Evolutionary conservation across 2,888 invertebrate genomes (phyloP), one percentile per base, ranked within the genome.

Genomic region (Diarsia mendica): DNA sequence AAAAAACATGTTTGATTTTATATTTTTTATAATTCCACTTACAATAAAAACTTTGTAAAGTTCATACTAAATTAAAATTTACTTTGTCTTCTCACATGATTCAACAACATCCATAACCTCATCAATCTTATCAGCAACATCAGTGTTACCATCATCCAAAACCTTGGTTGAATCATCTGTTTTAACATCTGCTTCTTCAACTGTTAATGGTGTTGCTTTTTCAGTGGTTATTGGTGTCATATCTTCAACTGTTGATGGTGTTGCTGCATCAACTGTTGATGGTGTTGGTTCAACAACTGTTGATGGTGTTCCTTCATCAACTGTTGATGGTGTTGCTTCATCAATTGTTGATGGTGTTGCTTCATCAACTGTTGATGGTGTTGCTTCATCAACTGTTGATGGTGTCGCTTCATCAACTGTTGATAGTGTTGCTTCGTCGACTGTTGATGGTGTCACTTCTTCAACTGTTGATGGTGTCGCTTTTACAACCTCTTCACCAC

Each of bases 21-120:
- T n/a, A 65, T 73, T 69, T 75, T 55, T 55, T 80, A 66, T 20
- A 18, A 78, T 65, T 66, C 67, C 20, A 79, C 64, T 65, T 73
- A 82, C 13, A 53, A 5, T 60, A 49, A 58, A 63, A 53, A 0
- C 28, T 64, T 63, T 44, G 20, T 51, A 39, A 49, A 67, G 20
- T 44, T n/a, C 9, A 63, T 46, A 72, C 23, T 63, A 39, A 49
- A 18, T 51, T 15, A 46, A 63, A 74, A 67, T 69, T 85, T 69
- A 80, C 66, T 77, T 71, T 51, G 8, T 67, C 23, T 80, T 79
- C 28, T 51, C 64, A 53, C 61, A 49, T 0, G 10, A 9, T 58
- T 55, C 33, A 48, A 70, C 46, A 48, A 23, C 64, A 46, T 64
- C 75, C 49, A 48, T 53, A 23, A 58, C 70, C 15, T 65, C 67